Evolutionary conservation across 2,113 vertebrate genomes (phyloP).

Genomic region (Tor tambroides): DNA sequence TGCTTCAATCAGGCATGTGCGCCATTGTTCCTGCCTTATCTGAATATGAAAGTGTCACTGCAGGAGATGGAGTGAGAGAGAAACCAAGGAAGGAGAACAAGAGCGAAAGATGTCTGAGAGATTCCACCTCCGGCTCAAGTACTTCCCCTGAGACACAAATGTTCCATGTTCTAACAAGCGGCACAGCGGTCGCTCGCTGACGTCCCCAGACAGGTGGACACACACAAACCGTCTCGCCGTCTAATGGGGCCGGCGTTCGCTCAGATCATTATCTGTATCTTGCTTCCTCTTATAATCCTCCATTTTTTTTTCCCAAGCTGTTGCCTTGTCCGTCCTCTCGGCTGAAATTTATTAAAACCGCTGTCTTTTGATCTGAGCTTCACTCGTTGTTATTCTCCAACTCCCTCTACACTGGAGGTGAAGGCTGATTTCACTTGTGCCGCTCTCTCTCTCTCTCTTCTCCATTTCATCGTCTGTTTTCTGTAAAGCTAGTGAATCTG

Average conservation of each 20-base stretch:
- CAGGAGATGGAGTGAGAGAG: conserved; percentile 2
- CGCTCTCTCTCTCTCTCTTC: background rate
- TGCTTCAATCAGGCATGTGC: conserved; percentile 36
- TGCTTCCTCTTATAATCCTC: background rate
- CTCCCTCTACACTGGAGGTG: conserved; percentile 54
- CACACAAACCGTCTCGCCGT: conserved; percentile 41
- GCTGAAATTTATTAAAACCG: conserved; percentile 58
- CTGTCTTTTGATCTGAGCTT: conserved; percentile 70
- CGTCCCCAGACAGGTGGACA: conserved; percentile 27
- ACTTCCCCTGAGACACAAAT: conserved; percentile 25
- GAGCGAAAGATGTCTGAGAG: conserved; percentile 43
- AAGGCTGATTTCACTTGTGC: background rate
- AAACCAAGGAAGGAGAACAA: conserved; percentile 49
- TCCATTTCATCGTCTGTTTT: background rate
- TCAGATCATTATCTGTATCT: conserved; percentile 44
- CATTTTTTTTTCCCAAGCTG: background rate
- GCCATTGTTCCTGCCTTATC: conserved; percentile 46
- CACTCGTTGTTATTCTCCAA: conserved; percentile 67
- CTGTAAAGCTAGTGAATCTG: conserved; percentile 5
- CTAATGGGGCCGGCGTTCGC: conserved; percentile 39
- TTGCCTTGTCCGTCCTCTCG: conserved; percentile 9
- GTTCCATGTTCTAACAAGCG: conserved; percentile 49
- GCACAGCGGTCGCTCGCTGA: conserved; percentile 16
- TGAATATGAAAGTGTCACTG: conserved; percentile 55
- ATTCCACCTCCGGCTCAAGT: conserved; percentile 43